These are phyloP conservation scores for Semaprochilodus insignis DNA, from an alignment of 2,797 vertebrate genomes.

Conservation along the genomic window DNA sequence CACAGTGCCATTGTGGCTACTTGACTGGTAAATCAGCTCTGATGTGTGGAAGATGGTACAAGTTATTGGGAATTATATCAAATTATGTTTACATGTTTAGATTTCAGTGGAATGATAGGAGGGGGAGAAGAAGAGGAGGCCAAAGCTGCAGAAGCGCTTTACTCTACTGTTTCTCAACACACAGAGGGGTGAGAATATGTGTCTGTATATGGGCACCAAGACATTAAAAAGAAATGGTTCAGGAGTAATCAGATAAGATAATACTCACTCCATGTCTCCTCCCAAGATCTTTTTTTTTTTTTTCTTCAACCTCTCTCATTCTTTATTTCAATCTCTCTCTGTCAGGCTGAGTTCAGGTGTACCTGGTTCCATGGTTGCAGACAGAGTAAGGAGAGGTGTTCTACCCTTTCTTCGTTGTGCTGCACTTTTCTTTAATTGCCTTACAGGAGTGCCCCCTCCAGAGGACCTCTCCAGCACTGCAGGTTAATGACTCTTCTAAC, in stretches of 20 bases:
- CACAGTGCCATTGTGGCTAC: neutral
- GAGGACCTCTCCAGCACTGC: constrained; percentile 83
- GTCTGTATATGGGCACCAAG: neutral
- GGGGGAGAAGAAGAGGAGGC: constrained; percentile 73
- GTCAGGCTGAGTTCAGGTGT: constrained; percentile 78
- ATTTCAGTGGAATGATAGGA: constrained; percentile 67
- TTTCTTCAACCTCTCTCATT: neutral
- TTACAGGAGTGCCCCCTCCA: constrained; percentile 91
- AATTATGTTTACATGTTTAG: constrained; percentile 55
- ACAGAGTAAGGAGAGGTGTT: constrained; percentile 87
- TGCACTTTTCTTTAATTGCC: constrained; percentile 93
- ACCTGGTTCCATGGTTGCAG: constrained; percentile 85
- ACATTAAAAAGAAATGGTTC: neutral
- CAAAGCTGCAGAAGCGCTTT: constrained; percentile 74
- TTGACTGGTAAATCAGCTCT: neutral
- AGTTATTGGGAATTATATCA: too few relatives aligned
- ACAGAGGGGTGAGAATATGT: constrained; percentile 71
- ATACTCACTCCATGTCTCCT: neutral
- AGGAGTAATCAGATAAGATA: neutral
- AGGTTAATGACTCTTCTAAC: constrained; percentile 63
- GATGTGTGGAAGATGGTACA: constrained; percentile 14
- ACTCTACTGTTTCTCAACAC: constrained; percentile 68
- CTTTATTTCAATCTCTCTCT: neutral
- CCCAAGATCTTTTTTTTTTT: neutral
- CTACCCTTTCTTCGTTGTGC: constrained; percentile 91